Percentiles rank a stretch among this genome's conserved stretches.
Conservation (phyloP, 2,113 vertebrate species). For the Mystacornis crossleyi region DNA sequence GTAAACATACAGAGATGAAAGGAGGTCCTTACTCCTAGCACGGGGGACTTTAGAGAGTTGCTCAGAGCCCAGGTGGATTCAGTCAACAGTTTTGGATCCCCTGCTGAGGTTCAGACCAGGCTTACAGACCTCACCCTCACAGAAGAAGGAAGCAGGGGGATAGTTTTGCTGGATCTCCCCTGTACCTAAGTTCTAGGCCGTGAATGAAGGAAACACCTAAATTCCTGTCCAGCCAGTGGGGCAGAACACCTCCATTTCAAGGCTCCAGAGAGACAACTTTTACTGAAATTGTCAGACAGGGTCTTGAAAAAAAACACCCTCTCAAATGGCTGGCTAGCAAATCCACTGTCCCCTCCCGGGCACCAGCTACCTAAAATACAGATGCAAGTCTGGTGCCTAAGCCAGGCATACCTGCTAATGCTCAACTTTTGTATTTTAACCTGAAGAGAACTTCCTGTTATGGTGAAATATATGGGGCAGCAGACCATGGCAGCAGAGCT, state of each 20-base stretch:
- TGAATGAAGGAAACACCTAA: neutral
- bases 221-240: neutral
- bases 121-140: neutral
- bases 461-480: slow-evolving; percentile 22
- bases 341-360: neutral
- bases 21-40: fast-evolving
- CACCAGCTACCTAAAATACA: neutral
- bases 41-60: neutral
- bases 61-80: neutral
- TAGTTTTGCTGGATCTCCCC: neutral
- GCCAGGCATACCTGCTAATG: neutral
- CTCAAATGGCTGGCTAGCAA: neutral
- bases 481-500: neutral
- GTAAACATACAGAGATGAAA: neutral
- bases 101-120: neutral
- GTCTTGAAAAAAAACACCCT: neutral
- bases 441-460: neutral
- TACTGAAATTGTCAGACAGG: neutral
- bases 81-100: neutral
- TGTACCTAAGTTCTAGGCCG: neutral
- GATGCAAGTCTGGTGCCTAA: neutral
- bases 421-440: neutral
- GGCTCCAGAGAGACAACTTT: neutral
- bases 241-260: neutral
- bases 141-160: neutral